phyloP scores from a whole-genome alignment of 2,113 vertebrate species.

The Chamaetylas fuelleborni region DNA sequence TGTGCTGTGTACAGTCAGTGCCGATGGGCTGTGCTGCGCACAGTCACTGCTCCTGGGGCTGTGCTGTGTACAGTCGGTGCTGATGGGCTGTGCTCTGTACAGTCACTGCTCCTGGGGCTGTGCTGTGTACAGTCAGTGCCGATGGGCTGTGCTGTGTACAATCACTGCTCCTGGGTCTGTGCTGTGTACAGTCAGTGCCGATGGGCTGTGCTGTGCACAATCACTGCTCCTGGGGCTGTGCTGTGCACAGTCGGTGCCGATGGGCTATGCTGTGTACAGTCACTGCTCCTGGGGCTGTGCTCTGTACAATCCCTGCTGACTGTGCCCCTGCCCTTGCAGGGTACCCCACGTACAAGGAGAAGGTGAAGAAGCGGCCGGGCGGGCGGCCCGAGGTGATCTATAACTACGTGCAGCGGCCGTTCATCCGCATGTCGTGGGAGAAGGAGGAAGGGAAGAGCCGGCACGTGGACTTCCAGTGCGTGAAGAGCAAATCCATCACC shows the following conservation, averaged over 20 bases:
- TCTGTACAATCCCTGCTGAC: too few relatives aligned
- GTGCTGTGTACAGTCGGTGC: too few relatives aligned
- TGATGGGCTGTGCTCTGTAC: background rate
- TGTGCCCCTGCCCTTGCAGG: slow-evolving; percentile 62
- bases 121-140: too few relatives aligned
- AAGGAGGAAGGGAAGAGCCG: slow-evolving; percentile 98
- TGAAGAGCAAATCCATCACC: slow-evolving; percentile 98
- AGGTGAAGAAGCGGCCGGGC: slow-evolving; percentile 95
- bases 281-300: background rate
- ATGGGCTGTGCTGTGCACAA: background rate
- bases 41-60: too few relatives aligned
- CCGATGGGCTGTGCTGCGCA: too few relatives aligned
- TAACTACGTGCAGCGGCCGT: slow-evolving; percentile 97
- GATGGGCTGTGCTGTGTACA: too few relatives aligned
- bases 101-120: background rate
- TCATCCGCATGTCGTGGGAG: slow-evolving; percentile 99
- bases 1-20: too few relatives aligned
- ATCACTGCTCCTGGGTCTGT: background rate
- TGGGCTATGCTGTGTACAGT: too few relatives aligned
- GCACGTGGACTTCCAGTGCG: slow-evolving; percentile 98
- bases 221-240: background rate
- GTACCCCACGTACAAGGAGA: slow-evolving; percentile 98
- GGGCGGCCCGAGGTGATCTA: slow-evolving; percentile 97
- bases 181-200: background rate
- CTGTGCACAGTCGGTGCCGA: background rate